Evolutionary conservation across 2,797 vertebrate species (phyloP), one percentile per base, ranked within the genome.

Genomic region (Argya squamiceps): DNA sequence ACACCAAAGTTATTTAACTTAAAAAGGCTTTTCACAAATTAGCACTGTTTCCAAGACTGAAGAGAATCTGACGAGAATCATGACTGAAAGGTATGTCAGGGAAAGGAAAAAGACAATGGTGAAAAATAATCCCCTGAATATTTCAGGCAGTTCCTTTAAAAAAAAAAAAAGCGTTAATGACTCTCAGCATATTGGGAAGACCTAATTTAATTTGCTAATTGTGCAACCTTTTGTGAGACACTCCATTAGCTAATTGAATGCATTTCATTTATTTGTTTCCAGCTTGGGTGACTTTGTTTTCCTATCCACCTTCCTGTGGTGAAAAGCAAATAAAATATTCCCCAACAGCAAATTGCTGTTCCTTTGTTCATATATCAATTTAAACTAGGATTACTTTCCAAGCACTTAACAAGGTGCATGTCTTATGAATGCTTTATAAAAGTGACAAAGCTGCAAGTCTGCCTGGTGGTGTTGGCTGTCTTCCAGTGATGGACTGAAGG

Each of bases 231-330:
- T 89, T 91, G 46, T 82, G 88, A 95, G 74, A 86, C 16, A 63
- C 49, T 84, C 89, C 95, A 95, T 96, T 96, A 94, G 56, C 89
- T 96, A 82, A 95, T 87, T 86, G 56, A 68, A 91, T 91, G 77
- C 55, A 75, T 55, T 88, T 87, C 56, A 59, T 75, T 70, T 91
- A 52, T 77, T 95, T 96, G 29, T 53, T 84, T 73, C 70, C 76
- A 93, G 47, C 63, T 79, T 46, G 74, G 56, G 81, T 94, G 87
- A 91, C 81, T 94, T 64, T 92, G 77, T 92, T 89, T 94, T 92
- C 85, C 86, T 90, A 68, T 53, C 47, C 68, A 89, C 85, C 74
- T 90, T 96, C 75, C 64, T 65, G 27, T 53, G 69, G 62, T 89
- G 82, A 85, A 93, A 95, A 92, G 78, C 95, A 94, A 93, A 64